Base-by-base conservation (phyloP, 1,140 invertebrate species). In the Drosophila quadrilineata region DNA sequence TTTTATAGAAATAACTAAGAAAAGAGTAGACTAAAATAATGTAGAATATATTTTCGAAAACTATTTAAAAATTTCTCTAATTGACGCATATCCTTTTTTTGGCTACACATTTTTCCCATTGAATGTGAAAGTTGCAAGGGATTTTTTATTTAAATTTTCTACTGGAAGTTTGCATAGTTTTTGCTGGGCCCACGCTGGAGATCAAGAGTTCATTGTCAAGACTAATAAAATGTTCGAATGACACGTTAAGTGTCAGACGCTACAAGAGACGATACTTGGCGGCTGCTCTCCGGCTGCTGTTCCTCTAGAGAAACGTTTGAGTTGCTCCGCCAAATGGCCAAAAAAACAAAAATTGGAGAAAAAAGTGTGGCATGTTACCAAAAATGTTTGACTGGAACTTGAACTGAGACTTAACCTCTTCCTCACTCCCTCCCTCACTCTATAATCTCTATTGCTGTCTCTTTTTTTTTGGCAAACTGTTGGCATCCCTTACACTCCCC, bases 181-280 rank as follows among this genome's bases (percentile, higher is more conserved):
- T 28, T 19, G 24, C 4, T 38, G 59, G 35, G 41, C 57, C 46
- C 29, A 22, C 6, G 46, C 31, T 24, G 38, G 24, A 33, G 79
- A 85, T 84, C 79, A 84, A 84, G 40, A 79, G 77, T 84, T 84
- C 79, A 84, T 85, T 84, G 79, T 85, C 77, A 84, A 84, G 74
- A 85, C 79, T 71, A 84, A 84, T 84, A 85, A 84, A 85, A 84
- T 85, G 77, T 85, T 79, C 65, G 49, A 85, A 85, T 84, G 79
- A 84, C 79, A 84, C 77, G 79, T 84, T 77, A 84, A 84, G 77
- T 84, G 77, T 84, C 79, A 85, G 79, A 43, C 50, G 53, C 35
- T 73, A 84, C 77, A 84, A 71, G 49, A 71, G 70, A 57, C 40
- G 50, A 53, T 41, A n/a, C n/a, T n/a, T n/a, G n/a, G n/a, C n/a